A percentile compares a stretch with the other conserved stretches of the same genome.
Evolutionary conservation across 2,113 vertebrate species (phyloP).

Genomic region (Pseudorhombus dupliciocellatus): DNA sequence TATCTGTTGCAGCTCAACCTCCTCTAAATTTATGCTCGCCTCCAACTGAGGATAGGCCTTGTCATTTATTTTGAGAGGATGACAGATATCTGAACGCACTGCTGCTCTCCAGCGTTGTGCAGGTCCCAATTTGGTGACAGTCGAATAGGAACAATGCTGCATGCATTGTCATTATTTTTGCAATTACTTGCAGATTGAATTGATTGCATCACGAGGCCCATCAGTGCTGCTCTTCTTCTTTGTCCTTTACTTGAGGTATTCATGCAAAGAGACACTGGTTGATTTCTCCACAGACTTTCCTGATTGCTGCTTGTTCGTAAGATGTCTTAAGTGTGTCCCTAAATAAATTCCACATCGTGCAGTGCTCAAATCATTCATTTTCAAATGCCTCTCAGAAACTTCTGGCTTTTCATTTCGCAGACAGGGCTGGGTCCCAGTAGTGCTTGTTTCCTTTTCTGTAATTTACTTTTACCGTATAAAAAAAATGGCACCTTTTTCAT

Average conservation of each 20-base stretch:
- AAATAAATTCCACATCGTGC: conserved; percentile 25
- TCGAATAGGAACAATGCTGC: conserved; percentile 40
- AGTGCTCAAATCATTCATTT: conserved; percentile 24
- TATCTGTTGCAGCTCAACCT: conserved; percentile 22
- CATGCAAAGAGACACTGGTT: conserved; percentile 1
- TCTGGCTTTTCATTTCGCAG: conserved; percentile 10
- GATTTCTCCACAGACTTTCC: conserved; percentile 23
- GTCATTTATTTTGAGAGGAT: conserved; percentile 51
- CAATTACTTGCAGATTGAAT: conserved; percentile 8
- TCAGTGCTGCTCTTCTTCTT: background rate
- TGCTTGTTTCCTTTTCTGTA: conserved; percentile 7
- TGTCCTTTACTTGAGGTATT: background rate
- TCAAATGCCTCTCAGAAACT: background rate
- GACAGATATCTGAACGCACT: conserved; percentile 62
- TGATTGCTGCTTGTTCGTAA: conserved; percentile 33
- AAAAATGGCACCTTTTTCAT: background rate
- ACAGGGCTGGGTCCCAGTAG: conserved; percentile 6
- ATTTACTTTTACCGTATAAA: background rate
- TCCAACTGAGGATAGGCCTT: conserved; percentile 41
- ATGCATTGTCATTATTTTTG: background rate
- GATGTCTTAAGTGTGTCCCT: conserved; percentile 14
- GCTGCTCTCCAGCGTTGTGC: conserved; percentile 39
- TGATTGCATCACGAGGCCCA: conserved; percentile 14
- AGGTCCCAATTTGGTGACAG: conserved; percentile 49
- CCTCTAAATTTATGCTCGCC: conserved; percentile 27